Base-by-base conservation (phyloP, 2,888 invertebrate species). In the Phyllotreta cruciferae region DNA sequence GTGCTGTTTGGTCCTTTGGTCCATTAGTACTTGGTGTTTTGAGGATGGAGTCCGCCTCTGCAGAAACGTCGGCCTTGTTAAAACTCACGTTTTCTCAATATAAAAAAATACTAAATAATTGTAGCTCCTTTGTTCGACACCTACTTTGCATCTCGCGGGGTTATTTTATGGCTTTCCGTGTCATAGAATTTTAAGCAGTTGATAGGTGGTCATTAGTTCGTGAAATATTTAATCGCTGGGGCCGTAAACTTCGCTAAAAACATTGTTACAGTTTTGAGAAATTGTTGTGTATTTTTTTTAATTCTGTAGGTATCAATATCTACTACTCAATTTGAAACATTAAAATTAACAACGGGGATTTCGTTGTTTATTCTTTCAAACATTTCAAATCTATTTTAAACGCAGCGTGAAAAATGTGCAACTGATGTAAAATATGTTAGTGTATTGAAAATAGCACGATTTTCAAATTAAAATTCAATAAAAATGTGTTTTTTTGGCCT, bases 51-150 rank as follows among this genome's bases (percentile, higher is more conserved):
- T 24, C 24, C 24, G 24, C 24, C 24, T 24, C 24, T 24, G 52
- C 50, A 36, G 53, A 56, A 55, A 60, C 10, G 53, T 57, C 64
- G 61, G 57, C 64, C 64, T 64, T 56, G 52, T 61, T 61, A 42
- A 61, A 56, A 61, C 56, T 56, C 64, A 64, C 64, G 64, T 64
- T 60, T 61, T 53, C 45, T 44, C 24, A 42, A 44, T 34, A 37
- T 24, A 36, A 53, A 44, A 55, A 64, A 56, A 53, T 56, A 47
- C 37, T 44, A 38, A 37, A 55, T 60, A 56, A 64, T 60, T 55
- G 50, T 60, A 60, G 58, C 57, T 49, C 11, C 49, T 62, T 62
- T 62, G 62, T 62, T 62, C 57, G 62, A 62, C 57, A 49, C 42
- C 62, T 62, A 57, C 42, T 62, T 62, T 62, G 62, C 62, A 62